Percentiles rank a stretch among this genome's conserved stretches.
These are phyloP conservation scores for Rhynchomys soricoides DNA, from an alignment of 2,113 vertebrate species.

Conservation along the genomic window DNA sequence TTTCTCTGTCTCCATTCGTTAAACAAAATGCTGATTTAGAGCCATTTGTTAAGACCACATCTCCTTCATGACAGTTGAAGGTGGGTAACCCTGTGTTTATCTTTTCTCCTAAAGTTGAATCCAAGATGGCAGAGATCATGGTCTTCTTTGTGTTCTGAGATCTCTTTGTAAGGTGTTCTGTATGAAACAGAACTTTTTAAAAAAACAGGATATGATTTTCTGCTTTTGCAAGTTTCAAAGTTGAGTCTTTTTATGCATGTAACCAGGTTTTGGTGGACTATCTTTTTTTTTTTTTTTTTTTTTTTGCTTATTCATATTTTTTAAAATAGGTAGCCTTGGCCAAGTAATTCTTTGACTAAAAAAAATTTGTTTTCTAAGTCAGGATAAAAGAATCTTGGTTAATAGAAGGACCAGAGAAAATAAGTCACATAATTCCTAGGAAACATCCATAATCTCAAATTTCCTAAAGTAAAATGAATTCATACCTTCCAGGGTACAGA, in stretches of 20 bases:
- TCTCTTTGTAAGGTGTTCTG: fast-evolving
- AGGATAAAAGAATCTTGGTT: background rate
- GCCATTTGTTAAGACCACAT: background rate
- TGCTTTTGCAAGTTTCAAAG: background rate
- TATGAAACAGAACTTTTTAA: background rate
- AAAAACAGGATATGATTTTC: background rate
- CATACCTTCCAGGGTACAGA: background rate
- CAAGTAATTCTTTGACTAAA: background rate
- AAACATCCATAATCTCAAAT: background rate
- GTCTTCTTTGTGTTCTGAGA: background rate
- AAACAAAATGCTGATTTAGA: background rate
- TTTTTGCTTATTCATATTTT: background rate
- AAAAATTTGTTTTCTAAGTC: background rate
- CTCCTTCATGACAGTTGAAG: background rate
- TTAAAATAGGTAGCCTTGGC: background rate
- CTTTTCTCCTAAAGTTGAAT: background rate
- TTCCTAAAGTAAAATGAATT: background rate
- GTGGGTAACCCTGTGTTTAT: background rate
- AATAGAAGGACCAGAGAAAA: background rate
- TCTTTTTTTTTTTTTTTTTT: background rate
- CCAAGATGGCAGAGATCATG: background rate
- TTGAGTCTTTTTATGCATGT: background rate
- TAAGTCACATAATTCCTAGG: background rate
- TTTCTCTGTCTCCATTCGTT: background rate
- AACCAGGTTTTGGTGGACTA: background rate